Evolutionary conservation across 2,797 vertebrate species (phyloP), one percentile per base, ranked within the genome.

Genomic region (Serranus cabrilla): DNA sequence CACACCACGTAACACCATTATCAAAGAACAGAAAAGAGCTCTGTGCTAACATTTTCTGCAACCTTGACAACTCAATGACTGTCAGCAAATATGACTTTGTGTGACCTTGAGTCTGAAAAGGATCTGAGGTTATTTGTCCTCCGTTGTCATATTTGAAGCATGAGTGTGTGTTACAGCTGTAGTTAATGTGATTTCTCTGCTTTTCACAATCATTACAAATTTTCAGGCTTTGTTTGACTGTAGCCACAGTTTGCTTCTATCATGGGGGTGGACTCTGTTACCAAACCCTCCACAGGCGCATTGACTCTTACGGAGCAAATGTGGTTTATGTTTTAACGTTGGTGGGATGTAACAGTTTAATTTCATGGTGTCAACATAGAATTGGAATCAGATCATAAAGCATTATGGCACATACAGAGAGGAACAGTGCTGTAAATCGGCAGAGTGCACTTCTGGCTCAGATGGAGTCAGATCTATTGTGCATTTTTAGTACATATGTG

Each of bases 311-410:
- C 68, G 58, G 31, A 67, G 79, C 60, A 82, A 76, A 81, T 69
- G 42, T 59, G 55, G 47, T 64, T 82, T 81, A 64, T 75, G 55
- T 83, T 85, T 86, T 77, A 77, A 55, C 75, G 47, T 58, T 84
- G 63, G 71, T 75, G 81, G 71, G 82, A 80, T 76, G 78, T 84
- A 83, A 88, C 66, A 72, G 69, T 89, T 90, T 92, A 77, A 89
- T 92, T 92, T 93, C 87, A 93, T 89, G 88, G 83, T 82, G 78
- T 91, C 86, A 88, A 93, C 89, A 84, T 81, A 87, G 90, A 92
- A 90, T 88, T 80, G 82, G 82, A 88, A 80, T 85, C 86, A 84
- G 86, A 83, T 88, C 90, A 85, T 93, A 93, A 93, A 93, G 87
- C 87, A 92, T 93, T 85, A 92, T 86, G 81, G 87, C 70, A 79